Evolutionary conservation across 1,140 invertebrate species (phyloP), one percentile per base, ranked within the genome.

Genomic region (Drosophila erecta): DNA sequence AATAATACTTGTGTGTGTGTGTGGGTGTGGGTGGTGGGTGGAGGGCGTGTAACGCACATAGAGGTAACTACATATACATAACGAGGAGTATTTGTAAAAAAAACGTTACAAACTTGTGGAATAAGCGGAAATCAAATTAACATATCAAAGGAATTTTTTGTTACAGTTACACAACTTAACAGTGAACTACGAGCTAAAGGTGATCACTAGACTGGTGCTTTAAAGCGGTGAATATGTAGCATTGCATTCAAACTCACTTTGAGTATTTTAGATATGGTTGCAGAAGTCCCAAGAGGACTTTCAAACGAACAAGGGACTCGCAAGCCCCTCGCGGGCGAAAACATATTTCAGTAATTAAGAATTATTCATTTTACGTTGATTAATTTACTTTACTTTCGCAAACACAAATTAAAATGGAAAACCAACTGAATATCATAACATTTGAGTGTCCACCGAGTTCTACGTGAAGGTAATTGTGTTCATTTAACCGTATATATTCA

Each of bases 1-100:
- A 89, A 89, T 87, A 87, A 87, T 87, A 87, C 84, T 87, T 87
- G 75, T 87, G 78, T 86, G 67, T 64, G 17, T 41, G 43, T 41
- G 59, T 47, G 38, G 35, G 37, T 44, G 37, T 33, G 60, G 22
- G 35, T 62, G 51, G 51, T 27, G 12, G 6, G 8, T 66, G 53
- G 33, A 57, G 44, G 38, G 43, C 59, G 35, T 33, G 17, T 50
- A 53, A 72, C 49, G 47, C 43, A 53, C 40, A 17, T 62, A 46
- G 50, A 24, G 66, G 44, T 51, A 78, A 46, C 20, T 72, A 67
- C 60, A 64, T 57, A 69, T 66, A 50, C 35, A 74, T 73, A 66
- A 66, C 47, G 44, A 81, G 74, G 81, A 86, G 81, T 87, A 81
- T 86, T 86, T 66, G 69, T 86, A 64, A 54, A 38, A 54, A 46